phyloP scores from a whole-genome alignment of 2,888 invertebrate species.

The Auanema sp. region DNA sequence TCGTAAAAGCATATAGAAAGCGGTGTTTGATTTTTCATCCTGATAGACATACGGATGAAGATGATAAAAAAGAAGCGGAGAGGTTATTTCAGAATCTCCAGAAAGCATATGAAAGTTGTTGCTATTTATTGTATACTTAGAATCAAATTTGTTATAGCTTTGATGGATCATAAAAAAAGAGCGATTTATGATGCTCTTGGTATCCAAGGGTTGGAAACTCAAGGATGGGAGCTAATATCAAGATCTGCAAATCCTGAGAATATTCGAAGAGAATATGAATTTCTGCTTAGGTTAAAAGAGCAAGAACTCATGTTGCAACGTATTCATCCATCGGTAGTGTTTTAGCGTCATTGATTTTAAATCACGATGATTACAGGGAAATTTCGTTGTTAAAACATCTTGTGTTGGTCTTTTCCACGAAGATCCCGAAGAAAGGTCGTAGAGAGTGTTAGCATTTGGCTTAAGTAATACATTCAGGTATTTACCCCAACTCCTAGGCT shows the following conservation, averaged over 20 bases:
- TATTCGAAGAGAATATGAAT: conserved; percentile 93
- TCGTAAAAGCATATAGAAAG: conserved; percentile 86
- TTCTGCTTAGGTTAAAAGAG: conserved; percentile 77
- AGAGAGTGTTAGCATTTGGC: neutral
- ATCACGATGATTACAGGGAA: conserved; percentile 11
- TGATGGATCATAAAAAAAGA: conserved; percentile 87
- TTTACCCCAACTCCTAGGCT: conserved; percentile 50
- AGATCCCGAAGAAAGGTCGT: conserved; percentile 50
- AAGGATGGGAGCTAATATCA: conserved; percentile 83
- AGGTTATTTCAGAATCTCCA: conserved; percentile 88
- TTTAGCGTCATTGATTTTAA: neutral
- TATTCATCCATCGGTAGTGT: conserved; percentile 80
- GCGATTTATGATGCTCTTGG: conserved; percentile 91
- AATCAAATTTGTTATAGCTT: conserved; percentile 69
- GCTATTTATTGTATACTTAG: neutral
- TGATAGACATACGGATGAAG: conserved; percentile 86
- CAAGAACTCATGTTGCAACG: conserved; percentile 83
- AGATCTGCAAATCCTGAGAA: conserved; percentile 80
- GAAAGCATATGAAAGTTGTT: conserved; percentile 83
- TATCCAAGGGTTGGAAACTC: conserved; percentile 86
- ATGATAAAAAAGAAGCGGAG: conserved; percentile 84
- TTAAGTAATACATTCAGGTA: conserved; percentile 30
- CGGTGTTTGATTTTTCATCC: conserved; percentile 93
- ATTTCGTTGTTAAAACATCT: conserved; percentile 54
- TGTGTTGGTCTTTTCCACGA: conserved; percentile 53